phyloP scores from a whole-genome alignment of 1,140 invertebrate genomes.

The Arion vulgaris region DNA sequence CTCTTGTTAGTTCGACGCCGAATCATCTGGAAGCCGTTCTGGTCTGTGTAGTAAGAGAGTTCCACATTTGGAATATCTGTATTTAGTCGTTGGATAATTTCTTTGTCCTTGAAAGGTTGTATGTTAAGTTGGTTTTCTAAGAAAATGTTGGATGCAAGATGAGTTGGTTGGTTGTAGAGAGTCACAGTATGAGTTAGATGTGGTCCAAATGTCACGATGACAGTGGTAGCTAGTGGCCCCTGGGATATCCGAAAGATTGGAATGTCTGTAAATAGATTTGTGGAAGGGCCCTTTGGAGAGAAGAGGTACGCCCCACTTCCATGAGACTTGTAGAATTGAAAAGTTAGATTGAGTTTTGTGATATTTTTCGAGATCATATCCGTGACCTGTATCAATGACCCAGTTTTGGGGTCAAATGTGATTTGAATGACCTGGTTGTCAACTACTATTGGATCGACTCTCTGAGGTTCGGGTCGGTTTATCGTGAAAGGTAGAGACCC shows the following conservation, averaged over 20 bases:
- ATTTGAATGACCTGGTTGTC: slow-evolving; percentile 58
- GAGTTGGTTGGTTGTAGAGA: slow-evolving; percentile 74
- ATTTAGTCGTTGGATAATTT: slow-evolving; percentile 91
- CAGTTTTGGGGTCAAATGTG: slow-evolving; percentile 54
- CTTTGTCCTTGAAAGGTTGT: slow-evolving; percentile 77
- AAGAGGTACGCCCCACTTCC: slow-evolving; percentile 97
- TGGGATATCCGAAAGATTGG: slow-evolving; percentile 78
- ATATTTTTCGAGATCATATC: slow-evolving; percentile 51
- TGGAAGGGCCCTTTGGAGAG: slow-evolving; percentile 83
- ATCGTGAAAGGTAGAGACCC: slow-evolving; percentile 48
- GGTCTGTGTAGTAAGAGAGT: slow-evolving; percentile 84
- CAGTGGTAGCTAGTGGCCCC: slow-evolving; percentile 81
- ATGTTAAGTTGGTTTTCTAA: slow-evolving; percentile 60
- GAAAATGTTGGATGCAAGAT: slow-evolving; percentile 62
- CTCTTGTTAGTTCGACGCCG: slow-evolving; percentile 80
- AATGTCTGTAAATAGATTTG: slow-evolving; percentile 44
- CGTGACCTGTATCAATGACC: slow-evolving; percentile 50
- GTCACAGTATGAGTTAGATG: slow-evolving; percentile 82
- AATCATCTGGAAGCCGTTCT: slow-evolving; percentile 94
- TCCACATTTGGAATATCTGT: slow-evolving; percentile 80
- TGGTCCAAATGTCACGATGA: slow-evolving; percentile 80
- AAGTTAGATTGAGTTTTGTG: slow-evolving; percentile 78
- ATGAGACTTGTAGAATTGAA: slow-evolving; percentile 78
- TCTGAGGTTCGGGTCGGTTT: slow-evolving; percentile 45
- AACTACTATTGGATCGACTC: slow-evolving; percentile 44